Base-by-base conservation (phyloP, 2,797 vertebrate genomes). In the Falco columbarius region DNA sequence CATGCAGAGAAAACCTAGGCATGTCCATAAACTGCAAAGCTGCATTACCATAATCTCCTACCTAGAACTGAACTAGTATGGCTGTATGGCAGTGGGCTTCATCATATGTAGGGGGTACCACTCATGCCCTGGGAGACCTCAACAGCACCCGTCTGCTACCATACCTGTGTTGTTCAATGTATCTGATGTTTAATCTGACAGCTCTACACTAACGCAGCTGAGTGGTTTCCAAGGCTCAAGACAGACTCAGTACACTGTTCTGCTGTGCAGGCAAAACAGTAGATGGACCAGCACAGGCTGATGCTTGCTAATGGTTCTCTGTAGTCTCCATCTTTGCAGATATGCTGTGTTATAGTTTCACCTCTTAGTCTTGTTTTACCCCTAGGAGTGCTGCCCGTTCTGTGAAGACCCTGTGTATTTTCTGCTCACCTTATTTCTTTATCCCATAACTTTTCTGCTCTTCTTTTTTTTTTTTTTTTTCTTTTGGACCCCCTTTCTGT, bases 111-210 rank as follows among this genome's bases (percentile, higher is more conserved):
- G 15, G 56, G 16, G 36, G 58, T 23, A 7, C 14, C 3, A 8
- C 46, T 59, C 51, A 5, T 17, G 13, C 9, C 52, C 77, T 34
- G 49, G 56, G 26, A 42, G 29, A 12, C 15, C 14, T 6, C 23
- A 52, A 58, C 49, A 79, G 38, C 81, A 55, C 38, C 71, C 49
- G 4, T 11, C 74, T 34, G 52, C 6, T 36, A 38, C 40, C 54
- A 7, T 4, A 2, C 7, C 42, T 24, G n/a, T 22, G 38, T 0
- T 40, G 32, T 9, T 68, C n/a, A 22, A 1, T 42, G 1, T 15
- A 20, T 34, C 26, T 27, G 36, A 18, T 30, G 49, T 12, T 47
- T 13, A 27, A 20, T 3, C 20, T n/a, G 32, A 24, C 12, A 58
- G 38, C 58, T 26, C 16, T 51, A 36, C 16, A 4, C 18, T 56